These are phyloP conservation scores for Hyperoplus lanceolatus DNA, from an alignment of 2,797 vertebrate genomes.

Conservation along the genomic window DNA sequence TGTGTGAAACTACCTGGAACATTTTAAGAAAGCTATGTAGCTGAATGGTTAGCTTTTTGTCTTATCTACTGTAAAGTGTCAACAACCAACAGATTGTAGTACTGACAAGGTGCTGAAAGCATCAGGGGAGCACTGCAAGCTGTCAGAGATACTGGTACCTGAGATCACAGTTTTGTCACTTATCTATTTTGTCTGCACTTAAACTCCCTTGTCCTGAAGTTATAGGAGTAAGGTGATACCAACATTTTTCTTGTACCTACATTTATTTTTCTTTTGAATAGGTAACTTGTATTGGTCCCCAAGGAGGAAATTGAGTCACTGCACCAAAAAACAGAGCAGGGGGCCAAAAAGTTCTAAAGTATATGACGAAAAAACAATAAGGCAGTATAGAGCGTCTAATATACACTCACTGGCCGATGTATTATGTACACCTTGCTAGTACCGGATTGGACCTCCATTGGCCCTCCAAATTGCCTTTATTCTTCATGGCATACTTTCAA, in stretches of 20 bases:
- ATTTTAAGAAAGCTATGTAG: slow-evolving; percentile 21
- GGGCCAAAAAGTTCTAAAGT: background rate
- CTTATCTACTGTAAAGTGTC: slow-evolving; percentile 14
- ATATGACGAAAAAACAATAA: background rate
- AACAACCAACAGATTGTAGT: slow-evolving; percentile 31
- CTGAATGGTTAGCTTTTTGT: slow-evolving; percentile 24
- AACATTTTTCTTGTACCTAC: background rate
- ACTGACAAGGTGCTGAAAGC: slow-evolving; percentile 38
- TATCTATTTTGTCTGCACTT: slow-evolving; percentile 34
- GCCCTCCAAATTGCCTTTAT: too few relatives aligned
- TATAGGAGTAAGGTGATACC: background rate
- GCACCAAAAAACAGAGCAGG: background rate
- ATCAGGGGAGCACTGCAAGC: slow-evolving; percentile 28
- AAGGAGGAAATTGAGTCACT: slow-evolving; percentile 15
- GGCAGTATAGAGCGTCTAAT: background rate
- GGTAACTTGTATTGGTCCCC: slow-evolving; percentile 1
- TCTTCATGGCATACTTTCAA: too few relatives aligned
- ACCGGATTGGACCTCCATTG: too few relatives aligned
- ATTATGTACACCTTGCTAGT: too few relatives aligned
- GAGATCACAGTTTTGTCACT: background rate
- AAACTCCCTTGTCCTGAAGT: slow-evolving; percentile 4
- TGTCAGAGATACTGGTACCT: slow-evolving; percentile 5
- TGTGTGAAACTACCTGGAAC: slow-evolving; percentile 55
- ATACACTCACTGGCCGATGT: too few relatives aligned
- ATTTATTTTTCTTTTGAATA: background rate